Percentiles rank a stretch among this genome's conserved stretches.
phyloP scores from a whole-genome alignment of 1,140 invertebrate genomes.

The Macrobrachium rosenbergii region DNA sequence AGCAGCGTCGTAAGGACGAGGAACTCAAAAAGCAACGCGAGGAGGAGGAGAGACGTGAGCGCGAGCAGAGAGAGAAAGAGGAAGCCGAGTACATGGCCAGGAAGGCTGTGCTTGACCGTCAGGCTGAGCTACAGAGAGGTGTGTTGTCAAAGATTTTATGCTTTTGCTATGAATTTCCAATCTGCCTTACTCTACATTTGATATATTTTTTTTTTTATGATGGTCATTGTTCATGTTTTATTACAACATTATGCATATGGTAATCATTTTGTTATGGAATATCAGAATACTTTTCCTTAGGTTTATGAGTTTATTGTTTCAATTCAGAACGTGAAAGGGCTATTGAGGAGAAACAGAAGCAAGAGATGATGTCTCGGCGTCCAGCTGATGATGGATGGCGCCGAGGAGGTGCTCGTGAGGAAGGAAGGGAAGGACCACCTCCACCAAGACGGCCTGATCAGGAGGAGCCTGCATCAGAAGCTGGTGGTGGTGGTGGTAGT shows the following conservation, averaged over 20 bases:
- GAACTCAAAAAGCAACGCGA: constrained; percentile 50
- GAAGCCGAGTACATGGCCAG: constrained; percentile 44
- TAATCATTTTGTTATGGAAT: neutral
- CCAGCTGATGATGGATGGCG: neutral
- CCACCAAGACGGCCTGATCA: neutral
- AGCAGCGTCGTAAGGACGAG: constrained; percentile 49
- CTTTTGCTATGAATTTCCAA: no score
- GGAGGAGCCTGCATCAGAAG: neutral
- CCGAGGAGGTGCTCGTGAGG: neutral
- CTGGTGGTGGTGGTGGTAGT: neutral
- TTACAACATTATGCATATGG: neutral
- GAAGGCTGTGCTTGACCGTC: constrained; percentile 37
- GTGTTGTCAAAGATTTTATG: neutral
- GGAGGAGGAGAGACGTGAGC: constrained; percentile 31
- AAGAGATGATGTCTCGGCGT: no score
- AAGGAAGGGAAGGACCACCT: neutral
- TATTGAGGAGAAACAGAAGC: constrained; percentile 43
- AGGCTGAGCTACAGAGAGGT: constrained; percentile 57
- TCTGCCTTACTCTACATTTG: no score
- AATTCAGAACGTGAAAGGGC: constrained; percentile 35
- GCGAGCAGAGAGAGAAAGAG: constrained; percentile 42
- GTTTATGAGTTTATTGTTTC: no score
- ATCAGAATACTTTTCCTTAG: neutral
- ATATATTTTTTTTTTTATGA: no score
- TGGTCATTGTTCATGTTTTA: neutral